Percentiles rank a stretch among this genome's conserved stretches.
Evolutionary conservation across 2,888 invertebrate genomes (phyloP).

Genomic region (Ypsolopha scabrella): DNA sequence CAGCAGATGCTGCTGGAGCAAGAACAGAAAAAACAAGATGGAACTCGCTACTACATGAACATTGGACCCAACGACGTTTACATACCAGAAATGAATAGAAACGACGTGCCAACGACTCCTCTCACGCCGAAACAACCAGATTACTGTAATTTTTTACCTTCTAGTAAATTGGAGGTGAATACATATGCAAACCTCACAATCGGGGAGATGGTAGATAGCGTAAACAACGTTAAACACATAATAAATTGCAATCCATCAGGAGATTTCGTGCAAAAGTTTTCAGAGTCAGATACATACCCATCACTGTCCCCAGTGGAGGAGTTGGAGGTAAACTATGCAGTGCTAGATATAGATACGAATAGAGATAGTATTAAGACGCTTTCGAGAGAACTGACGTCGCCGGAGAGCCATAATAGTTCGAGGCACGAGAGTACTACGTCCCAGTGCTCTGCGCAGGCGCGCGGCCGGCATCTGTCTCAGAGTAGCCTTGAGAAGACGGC

Average conservation of each 20-base stretch:
- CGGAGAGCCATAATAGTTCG: slow-evolving; percentile 42
- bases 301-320: slow-evolving; percentile 55
- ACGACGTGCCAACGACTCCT: slow-evolving; percentile 34
- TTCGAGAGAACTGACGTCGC: slow-evolving; percentile 31
- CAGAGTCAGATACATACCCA: slow-evolving; percentile 53
- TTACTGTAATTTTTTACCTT: slow-evolving; percentile 44
- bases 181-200: slow-evolving; percentile 54
- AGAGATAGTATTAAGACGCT: slow-evolving; percentile 13
- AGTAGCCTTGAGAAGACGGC: slow-evolving; percentile 38
- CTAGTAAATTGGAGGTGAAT: slow-evolving; percentile 39
- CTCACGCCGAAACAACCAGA: slow-evolving; percentile 50
- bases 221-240: slow-evolving; percentile 32
- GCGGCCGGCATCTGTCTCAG: slow-evolving; percentile 41
- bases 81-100: slow-evolving; percentile 26
- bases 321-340: slow-evolving; percentile 78
- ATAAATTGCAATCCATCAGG: slow-evolving; percentile 27
- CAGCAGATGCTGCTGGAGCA: too few relatives aligned
- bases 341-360: slow-evolving; percentile 76
- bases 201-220: slow-evolving; percentile 40
- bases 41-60: slow-evolving; percentile 55
- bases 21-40: slow-evolving; percentile 21
- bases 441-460: slow-evolving; percentile 30
- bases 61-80: slow-evolving; percentile 36
- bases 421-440: slow-evolving; percentile 42
- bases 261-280: slow-evolving; percentile 37